Percentiles rank a stretch among this genome's conserved stretches.
These are phyloP conservation scores for Himalopsyche japonica DNA, from an alignment of 2,888 invertebrate genomes.

Conservation along the genomic window DNA sequence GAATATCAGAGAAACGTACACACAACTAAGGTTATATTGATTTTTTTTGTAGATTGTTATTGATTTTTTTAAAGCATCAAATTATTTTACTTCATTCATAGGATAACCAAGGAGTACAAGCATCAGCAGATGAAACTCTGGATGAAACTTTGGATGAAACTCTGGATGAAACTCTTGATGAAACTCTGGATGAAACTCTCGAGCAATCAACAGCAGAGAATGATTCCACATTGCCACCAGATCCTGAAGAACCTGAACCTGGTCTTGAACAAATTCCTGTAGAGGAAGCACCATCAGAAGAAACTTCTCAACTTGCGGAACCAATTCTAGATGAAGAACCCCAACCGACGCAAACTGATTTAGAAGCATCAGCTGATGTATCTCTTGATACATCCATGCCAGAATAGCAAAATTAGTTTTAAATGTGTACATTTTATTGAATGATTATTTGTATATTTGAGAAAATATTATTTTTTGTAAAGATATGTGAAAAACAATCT, in stretches of 20 bases:
- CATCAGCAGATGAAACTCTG: not conserved
- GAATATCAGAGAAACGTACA: too few relatives aligned
- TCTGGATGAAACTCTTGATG: not conserved
- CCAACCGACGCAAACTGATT: not conserved
- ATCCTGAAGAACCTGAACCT: not conserved
- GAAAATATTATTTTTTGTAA: too few relatives aligned
- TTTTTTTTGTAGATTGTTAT: too few relatives aligned
- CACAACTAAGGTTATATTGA: too few relatives aligned
- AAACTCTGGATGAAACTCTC: not conserved
- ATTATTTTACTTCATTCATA: not conserved
- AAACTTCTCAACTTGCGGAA: not conserved
- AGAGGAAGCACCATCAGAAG: not conserved
- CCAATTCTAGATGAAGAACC: not conserved
- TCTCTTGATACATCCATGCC: not conserved
- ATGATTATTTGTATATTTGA: too few relatives aligned
- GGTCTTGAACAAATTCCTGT: not conserved
- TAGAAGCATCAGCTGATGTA: not conserved
- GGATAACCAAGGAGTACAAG: not conserved
- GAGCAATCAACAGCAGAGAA: not conserved
- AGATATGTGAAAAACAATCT: too few relatives aligned
- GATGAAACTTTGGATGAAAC: not conserved
- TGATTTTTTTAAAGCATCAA: too few relatives aligned
- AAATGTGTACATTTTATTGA: not conserved
- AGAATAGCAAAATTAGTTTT: not conserved
- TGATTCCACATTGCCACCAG: not conserved